These are phyloP conservation scores for Atopsyche davidsoni DNA, from an alignment of 1,140 invertebrate genomes.

Conservation along the genomic window DNA sequence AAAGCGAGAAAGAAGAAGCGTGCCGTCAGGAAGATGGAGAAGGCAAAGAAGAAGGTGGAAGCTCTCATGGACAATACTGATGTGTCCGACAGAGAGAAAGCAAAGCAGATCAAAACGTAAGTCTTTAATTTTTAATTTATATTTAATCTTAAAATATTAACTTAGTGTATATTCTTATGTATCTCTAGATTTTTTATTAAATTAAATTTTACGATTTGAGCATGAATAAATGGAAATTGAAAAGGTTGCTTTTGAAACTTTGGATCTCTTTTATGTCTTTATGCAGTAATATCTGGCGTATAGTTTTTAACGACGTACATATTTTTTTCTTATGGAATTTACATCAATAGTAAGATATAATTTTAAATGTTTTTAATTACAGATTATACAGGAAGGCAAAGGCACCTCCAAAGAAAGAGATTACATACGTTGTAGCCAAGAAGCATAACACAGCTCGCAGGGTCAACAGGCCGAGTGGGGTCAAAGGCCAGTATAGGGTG, in stretches of 20 bases:
- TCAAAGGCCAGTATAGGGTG: constrained; percentile 89
- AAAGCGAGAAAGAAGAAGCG: constrained; percentile 95
- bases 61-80: constrained; percentile 84
- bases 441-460: constrained; percentile 76
- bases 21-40: constrained; percentile 78
- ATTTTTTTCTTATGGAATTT: constrained; percentile 8
- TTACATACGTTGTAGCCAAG: constrained; percentile 92
- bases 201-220: no score
- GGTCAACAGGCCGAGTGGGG: constrained; percentile 71
- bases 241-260: no score
- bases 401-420: constrained; percentile 76
- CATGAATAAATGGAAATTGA: no score
- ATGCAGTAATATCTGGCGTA: no score
- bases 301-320: no score
- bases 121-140: constrained; percentile 35
- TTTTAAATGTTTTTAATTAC: constrained; percentile 32
- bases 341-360: no score
- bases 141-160: constrained; percentile 5
- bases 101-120: constrained; percentile 83
- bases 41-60: constrained; percentile 94
- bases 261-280: no score
- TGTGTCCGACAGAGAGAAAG: constrained; percentile 85
- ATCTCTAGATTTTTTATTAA: no score
- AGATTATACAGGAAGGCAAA: constrained; percentile 92
- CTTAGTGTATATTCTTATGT: no score